A percentile compares a stretch with the other conserved stretches of the same genome.
These are phyloP conservation scores for Hyla sarda DNA, from an alignment of 2,113 vertebrate species.

Conservation along the genomic window DNA sequence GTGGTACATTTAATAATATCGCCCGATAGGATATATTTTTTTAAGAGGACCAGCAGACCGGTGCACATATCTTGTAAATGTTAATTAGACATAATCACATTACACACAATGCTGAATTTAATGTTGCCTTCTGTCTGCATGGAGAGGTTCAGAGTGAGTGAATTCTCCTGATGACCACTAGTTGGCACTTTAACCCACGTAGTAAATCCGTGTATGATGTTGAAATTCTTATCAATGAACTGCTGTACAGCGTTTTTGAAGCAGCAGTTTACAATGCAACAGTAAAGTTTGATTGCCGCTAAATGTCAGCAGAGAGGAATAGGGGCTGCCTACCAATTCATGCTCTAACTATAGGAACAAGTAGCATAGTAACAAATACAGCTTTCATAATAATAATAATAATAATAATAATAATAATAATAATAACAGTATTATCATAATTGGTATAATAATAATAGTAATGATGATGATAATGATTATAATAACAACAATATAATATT, in stretches of 20 bases:
- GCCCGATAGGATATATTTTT: background rate
- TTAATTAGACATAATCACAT: conserved; percentile 46
- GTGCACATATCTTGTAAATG: conserved; percentile 5
- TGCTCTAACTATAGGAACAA: background rate
- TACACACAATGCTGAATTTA: conserved; percentile 13
- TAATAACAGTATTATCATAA: no score
- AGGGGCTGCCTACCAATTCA: background rate
- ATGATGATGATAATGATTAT: no score
- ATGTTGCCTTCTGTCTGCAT: background rate
- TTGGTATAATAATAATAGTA: no score
- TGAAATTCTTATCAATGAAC: conserved; percentile 48
- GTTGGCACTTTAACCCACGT: conserved; percentile 35
- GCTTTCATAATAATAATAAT: background rate
- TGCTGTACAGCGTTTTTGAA: background rate
- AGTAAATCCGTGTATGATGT: conserved; percentile 19
- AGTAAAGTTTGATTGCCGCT: conserved; percentile 1
- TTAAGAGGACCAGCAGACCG: background rate
- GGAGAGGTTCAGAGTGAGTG: background rate
- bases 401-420: no score
- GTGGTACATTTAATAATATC: background rate
- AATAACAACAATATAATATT: no score
- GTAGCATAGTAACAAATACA: background rate
- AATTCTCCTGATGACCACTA: conserved; percentile 2
- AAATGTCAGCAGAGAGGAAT: background rate
- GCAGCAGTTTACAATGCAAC: background rate